Evolutionary conservation across 2,888 invertebrate genomes (phyloP), one percentile per base, ranked within the genome.

Genomic region (Dicyrtomina minuta): DNA sequence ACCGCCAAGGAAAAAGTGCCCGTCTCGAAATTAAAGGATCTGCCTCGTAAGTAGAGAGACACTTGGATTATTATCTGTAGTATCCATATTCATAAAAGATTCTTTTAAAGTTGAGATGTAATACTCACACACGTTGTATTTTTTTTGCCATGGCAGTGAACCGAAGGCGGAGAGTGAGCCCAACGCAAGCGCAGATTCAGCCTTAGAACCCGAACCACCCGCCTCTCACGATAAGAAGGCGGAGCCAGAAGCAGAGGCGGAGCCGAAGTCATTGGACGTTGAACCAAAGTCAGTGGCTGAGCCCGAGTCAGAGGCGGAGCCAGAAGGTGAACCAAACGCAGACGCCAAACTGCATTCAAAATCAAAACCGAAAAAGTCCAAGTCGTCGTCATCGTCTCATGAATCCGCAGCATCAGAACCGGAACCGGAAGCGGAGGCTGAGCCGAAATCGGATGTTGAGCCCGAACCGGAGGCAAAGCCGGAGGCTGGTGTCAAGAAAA

Each of bases 181-280:
- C 51, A 83, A 84, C 67, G 83, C 84, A 0, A 82, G 84, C 71
- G 81, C 83, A 0, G 79, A 80, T 72, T 77, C 83, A 27, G 82
- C 82, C 74, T 82, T 83, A 0, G 77, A 80, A 74, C 81, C 83
- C 1, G 83, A 85, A 75, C 79, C 81, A 59, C 80, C 84, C 77
- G 81, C 83, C 6, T 82, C 82, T 60, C 60, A 72, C 4, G 65
- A 68, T 22, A 33, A 72, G 22, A 71, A 64, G 53, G 60, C 70
- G 1, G 70, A 62, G 33, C 73, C n/a, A n/a, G n/a, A n/a, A n/a
- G n/a, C n/a, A n/a, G n/a, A n/a, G n/a, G n/a, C n/a, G n/a, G n/a
- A n/a, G n/a, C n/a, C n/a, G n/a, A n/a, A n/a, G n/a, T n/a, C n/a
- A n/a, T n/a, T n/a, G n/a, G n/a, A n/a, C n/a, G n/a, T n/a, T n/a